Conservation (phyloP, 2,113 vertebrate species). For the Dipodomys ordii region DNA sequence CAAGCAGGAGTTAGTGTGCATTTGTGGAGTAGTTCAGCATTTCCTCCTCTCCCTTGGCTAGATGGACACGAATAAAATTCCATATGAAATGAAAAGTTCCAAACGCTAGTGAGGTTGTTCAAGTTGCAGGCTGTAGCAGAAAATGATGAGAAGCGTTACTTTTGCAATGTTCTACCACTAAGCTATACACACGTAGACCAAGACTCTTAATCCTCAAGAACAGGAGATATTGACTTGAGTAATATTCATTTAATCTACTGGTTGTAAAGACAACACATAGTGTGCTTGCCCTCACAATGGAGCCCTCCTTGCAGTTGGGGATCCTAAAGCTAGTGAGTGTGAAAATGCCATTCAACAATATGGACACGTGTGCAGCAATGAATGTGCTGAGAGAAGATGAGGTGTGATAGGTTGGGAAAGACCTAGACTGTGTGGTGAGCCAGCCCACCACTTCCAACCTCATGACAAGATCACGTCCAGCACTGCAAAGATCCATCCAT, state of each 20-base stretch:
- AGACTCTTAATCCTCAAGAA: conserved; percentile 85
- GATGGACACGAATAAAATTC: conserved; percentile 96
- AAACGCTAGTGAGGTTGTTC: conserved; percentile 90
- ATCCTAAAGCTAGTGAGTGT: not conserved
- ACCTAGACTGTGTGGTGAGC: too few species aligned
- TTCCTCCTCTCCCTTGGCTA: conserved; percentile 81
- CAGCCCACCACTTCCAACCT: not conserved
- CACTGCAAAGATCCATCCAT: too few species aligned
- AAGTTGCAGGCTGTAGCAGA: conserved; percentile 95
- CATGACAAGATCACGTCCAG: too few species aligned
- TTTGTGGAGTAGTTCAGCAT: conserved; percentile 85
- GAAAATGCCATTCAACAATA: not conserved
- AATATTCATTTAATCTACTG: conserved; percentile 91
- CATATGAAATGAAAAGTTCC: conserved; percentile 92
- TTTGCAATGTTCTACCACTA: too few species aligned
- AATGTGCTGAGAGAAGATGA: not conserved
- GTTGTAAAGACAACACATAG: conserved; percentile 95
- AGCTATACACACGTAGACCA: too few species aligned
- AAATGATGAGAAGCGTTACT: conserved; percentile 82
- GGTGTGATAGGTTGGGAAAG: not conserved
- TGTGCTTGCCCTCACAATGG: conserved; percentile 92
- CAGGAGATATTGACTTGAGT: conserved; percentile 94
- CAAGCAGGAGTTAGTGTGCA: not conserved
- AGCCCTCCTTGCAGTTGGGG: conserved; percentile 77
- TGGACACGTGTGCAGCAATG: not conserved